Evolutionary conservation across 2,888 invertebrate species (phyloP).

Genomic region (Pyralis farinalis): DNA sequence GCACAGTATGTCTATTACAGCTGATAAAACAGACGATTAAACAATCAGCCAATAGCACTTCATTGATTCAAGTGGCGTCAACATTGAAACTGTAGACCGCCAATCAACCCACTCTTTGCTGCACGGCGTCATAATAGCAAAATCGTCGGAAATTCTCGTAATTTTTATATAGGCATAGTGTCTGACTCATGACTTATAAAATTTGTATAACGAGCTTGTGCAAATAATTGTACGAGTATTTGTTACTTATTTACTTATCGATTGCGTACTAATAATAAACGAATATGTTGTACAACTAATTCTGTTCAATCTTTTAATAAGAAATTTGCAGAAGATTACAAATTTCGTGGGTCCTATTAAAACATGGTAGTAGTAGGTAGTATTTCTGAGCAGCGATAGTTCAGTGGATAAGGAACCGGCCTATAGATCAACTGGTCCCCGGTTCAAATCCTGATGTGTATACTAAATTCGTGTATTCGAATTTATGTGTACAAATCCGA

Average conservation of each 20-base stretch:
- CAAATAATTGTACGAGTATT: background rate
- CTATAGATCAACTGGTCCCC: too few relatives aligned
- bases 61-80: constrained; percentile 73
- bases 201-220: background rate
- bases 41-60: constrained; percentile 70
- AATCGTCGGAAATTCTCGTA: constrained; percentile 19
- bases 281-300: too few relatives aligned
- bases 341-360: too few relatives aligned
- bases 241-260: constrained; percentile 1
- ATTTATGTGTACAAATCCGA: too few relatives aligned
- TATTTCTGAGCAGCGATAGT: too few relatives aligned
- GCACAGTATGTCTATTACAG: constrained; percentile 50
- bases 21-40: constrained; percentile 74
- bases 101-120: constrained; percentile 44
- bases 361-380: too few relatives aligned
- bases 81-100: constrained; percentile 59
- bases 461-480: too few relatives aligned
- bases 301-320: background rate
- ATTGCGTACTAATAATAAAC: too few relatives aligned
- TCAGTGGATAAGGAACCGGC: too few relatives aligned
- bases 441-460: too few relatives aligned
- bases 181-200: background rate
- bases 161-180: background rate
- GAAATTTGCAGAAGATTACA: too few relatives aligned
- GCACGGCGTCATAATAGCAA: constrained; percentile 21